phyloP scores from a whole-genome alignment of 2,888 invertebrate genomes.

The Eudasyphora cyanicolor region DNA sequence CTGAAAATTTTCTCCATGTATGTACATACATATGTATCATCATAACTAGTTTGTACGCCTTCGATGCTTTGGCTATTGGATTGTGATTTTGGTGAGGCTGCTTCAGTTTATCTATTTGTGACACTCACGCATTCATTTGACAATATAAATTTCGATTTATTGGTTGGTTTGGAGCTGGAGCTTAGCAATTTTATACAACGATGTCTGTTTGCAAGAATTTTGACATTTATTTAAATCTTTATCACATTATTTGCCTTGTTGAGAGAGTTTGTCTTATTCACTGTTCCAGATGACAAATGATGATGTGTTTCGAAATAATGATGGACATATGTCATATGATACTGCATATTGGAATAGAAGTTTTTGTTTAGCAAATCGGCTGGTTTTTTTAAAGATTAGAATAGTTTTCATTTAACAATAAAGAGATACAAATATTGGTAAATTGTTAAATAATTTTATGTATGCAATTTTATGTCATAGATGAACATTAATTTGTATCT shows the following conservation, averaged over 20 bases:
- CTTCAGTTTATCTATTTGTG: conserved; percentile 2
- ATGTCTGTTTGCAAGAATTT: neutral
- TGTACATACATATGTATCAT: neutral
- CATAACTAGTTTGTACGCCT: conserved; percentile 10
- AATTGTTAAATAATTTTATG: too few relatives aligned
- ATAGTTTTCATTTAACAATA: too few relatives aligned
- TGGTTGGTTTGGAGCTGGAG: neutral
- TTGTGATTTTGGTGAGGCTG: neutral
- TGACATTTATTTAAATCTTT: neutral
- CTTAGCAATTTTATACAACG: neutral
- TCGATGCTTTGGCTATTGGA: neutral
- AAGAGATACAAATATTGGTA: too few relatives aligned
- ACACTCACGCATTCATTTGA: conserved; percentile 61
- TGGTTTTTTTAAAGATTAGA: too few relatives aligned
- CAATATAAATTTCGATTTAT: neutral
- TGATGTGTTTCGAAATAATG: too few relatives aligned
- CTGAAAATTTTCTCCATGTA: too few relatives aligned
- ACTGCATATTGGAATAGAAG: too few relatives aligned
- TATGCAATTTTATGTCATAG: too few relatives aligned
- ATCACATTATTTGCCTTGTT: neutral
- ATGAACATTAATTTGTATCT: too few relatives aligned
- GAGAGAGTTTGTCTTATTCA: neutral
- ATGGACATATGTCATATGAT: too few relatives aligned
- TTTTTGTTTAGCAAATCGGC: too few relatives aligned
- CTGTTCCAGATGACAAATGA: conserved; percentile 2